Conservation (phyloP, 2,797 vertebrate species). For the Paratrypauchen microcephalus region DNA sequence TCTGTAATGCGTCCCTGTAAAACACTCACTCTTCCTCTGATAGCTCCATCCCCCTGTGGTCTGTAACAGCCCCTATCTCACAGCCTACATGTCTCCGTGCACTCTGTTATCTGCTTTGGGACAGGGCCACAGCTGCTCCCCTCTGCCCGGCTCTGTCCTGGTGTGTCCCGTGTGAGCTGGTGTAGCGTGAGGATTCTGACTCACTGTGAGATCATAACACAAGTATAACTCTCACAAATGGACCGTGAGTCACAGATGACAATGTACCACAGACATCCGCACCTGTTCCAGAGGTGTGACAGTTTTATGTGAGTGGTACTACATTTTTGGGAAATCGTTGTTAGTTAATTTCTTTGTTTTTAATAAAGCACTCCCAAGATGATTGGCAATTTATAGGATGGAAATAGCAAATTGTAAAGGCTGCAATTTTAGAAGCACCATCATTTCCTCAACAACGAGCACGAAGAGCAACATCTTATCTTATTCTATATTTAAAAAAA, state of each 20-base stretch:
- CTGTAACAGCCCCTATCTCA: constrained; percentile 29
- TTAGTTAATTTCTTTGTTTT: no score
- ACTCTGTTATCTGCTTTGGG: constrained; percentile 31
- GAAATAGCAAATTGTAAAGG: no score
- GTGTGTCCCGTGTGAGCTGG: constrained; percentile 40
- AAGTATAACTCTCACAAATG: constrained; percentile 22
- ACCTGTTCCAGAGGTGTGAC: constrained; percentile 14
- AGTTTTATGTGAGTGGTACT: neutral
- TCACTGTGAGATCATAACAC: constrained; percentile 35
- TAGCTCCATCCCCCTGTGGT: constrained; percentile 9
- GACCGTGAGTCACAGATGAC: constrained; percentile 30
- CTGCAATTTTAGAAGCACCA: no score
- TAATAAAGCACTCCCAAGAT: neutral
- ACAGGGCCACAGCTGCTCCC: constrained; percentile 18
- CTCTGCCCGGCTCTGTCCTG: neutral
- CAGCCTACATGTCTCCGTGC: constrained; percentile 11
- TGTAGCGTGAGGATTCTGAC: constrained; percentile 53
- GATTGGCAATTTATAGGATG: no score
- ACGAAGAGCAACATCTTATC: no score
- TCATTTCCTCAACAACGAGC: no score
- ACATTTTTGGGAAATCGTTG: neutral
- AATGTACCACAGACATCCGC: constrained; percentile 27
- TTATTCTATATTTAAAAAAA: no score
- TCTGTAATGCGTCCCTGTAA: constrained; percentile 12
- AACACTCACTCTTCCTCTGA: constrained; percentile 22